Percentiles rank a stretch among this genome's conserved stretches.
Evolutionary conservation across 1,140 invertebrate species (phyloP).

Genomic region (Listronotus oregonensis): DNA sequence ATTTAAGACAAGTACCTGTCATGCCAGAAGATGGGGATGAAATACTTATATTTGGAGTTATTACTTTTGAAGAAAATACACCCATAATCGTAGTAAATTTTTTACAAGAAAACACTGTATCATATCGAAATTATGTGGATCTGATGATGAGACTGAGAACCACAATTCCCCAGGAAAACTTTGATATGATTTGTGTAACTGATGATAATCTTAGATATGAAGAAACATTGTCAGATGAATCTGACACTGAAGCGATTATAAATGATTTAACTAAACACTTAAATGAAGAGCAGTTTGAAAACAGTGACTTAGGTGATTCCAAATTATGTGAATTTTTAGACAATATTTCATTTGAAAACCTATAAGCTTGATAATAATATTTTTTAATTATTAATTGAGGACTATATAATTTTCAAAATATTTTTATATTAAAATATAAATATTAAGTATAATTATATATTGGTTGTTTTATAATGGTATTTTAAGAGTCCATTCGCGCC

Average conservation of each 20-base stretch:
- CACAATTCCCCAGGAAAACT: constrained; percentile 7
- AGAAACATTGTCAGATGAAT: not conserved
- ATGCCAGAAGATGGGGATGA: not conserved
- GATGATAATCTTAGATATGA: not conserved
- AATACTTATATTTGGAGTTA: not conserved
- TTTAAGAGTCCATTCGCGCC: no score
- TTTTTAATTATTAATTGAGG: no score
- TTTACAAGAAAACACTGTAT: not conserved
- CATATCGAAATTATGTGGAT: constrained; percentile 6
- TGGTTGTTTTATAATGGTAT: no score
- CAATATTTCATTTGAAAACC: constrained; percentile 5
- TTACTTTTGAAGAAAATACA: constrained; percentile 3
- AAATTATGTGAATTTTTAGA: constrained; percentile 1
- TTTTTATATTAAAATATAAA: no score
- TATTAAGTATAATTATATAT: no score
- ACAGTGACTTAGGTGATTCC: not conserved
- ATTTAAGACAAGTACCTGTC: not conserved
- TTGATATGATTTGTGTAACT: not conserved
- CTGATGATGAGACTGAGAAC: constrained; percentile 8
- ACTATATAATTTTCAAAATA: no score
- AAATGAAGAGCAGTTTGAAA: not conserved
- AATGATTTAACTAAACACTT: not conserved
- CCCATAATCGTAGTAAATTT: constrained; percentile 3
- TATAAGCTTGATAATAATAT: no score
- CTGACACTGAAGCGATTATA: not conserved